Conservation (phyloP, 2,888 invertebrate species). For the Amiota mariae region DNA sequence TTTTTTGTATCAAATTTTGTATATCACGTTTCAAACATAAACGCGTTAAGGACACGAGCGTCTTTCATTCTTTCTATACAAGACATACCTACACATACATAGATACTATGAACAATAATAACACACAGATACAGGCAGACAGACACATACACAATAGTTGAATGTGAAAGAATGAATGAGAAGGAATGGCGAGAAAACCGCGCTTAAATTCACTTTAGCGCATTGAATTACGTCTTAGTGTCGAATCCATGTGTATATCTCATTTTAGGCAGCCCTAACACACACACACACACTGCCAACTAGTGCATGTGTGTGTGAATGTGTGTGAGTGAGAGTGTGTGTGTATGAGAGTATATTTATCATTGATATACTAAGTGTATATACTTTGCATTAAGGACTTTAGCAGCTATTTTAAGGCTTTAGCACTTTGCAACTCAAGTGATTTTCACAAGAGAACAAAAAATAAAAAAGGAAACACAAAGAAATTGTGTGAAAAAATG, state of each 20-base stretch:
- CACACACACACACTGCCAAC: slow-evolving; percentile 35
- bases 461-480: background rate
- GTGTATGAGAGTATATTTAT: slow-evolving; percentile 36
- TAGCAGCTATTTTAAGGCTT: slow-evolving; percentile 27
- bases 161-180: slow-evolving; percentile 48
- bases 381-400: slow-evolving; percentile 28
- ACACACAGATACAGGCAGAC: background rate
- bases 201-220: slow-evolving; percentile 59
- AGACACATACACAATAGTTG: slow-evolving; percentile 26
- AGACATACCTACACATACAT: slow-evolving; percentile 10
- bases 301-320: slow-evolving; percentile 34
- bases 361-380: slow-evolving; percentile 17
- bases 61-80: slow-evolving; percentile 19
- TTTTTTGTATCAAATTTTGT: slow-evolving; percentile 51
- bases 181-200: slow-evolving; percentile 39
- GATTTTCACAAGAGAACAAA: slow-evolving; percentile 33
- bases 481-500: background rate
- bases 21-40: slow-evolving; percentile 67
- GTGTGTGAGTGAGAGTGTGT: no score
- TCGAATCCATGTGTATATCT: slow-evolving; percentile 28
- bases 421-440: slow-evolving; percentile 44
- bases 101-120: background rate
- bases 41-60: slow-evolving; percentile 62
- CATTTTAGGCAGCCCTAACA: slow-evolving; percentile 4
- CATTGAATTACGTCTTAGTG: slow-evolving; percentile 52